These are phyloP conservation scores for Lemur catta DNA, from an alignment of 2,797 vertebrate species.

Conservation along the genomic window DNA sequence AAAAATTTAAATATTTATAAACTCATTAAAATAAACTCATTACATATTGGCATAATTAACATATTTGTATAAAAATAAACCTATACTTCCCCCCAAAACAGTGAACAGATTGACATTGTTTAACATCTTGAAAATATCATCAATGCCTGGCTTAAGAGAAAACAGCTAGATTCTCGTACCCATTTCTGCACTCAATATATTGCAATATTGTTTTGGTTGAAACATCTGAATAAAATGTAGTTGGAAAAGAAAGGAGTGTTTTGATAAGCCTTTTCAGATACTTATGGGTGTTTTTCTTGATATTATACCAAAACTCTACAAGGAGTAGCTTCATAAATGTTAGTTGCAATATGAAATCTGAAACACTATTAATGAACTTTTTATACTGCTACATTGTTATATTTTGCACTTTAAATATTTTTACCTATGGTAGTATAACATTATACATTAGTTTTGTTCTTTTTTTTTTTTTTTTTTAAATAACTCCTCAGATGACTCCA, in stretches of 20 bases:
- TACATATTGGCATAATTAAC: neutral
- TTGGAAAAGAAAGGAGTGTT: neutral
- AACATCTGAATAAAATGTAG: neutral
- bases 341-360: neutral
- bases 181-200: neutral
- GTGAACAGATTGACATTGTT: neutral
- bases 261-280: neutral
- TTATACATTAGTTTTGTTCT: neutral
- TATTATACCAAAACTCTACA: neutral
- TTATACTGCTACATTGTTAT: neutral
- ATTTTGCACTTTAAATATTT: neutral
- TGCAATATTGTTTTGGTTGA: neutral
- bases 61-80: neutral
- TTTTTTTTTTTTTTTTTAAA: too few relatives aligned
- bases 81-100: neutral
- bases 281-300: neutral
- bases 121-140: neutral
- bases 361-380: slow-evolving; percentile 18
- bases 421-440: neutral
- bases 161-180: neutral
- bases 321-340: neutral
- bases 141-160: neutral
- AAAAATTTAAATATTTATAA: neutral
- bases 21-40: neutral
- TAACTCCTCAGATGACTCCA: neutral